phyloP scores from a whole-genome alignment of 2,797 vertebrate species.

The Danionella dracula region DNA sequence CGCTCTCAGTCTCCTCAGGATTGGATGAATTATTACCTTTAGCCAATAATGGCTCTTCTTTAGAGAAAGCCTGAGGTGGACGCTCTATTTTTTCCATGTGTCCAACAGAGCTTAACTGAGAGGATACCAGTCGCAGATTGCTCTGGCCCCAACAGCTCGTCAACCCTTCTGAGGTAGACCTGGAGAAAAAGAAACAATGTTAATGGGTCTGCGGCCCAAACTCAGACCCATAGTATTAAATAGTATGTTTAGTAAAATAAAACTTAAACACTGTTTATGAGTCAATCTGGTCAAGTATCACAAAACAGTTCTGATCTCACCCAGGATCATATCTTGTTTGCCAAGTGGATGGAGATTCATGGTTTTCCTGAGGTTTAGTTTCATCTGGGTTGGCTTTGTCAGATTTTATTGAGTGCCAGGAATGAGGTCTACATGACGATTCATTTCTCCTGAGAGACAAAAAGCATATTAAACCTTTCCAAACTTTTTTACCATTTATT shows the following conservation, averaged over 20 bases:
- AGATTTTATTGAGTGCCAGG: constrained; percentile 86
- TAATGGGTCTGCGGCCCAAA: no score
- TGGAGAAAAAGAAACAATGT: constrained; percentile 41
- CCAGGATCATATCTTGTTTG: constrained; percentile 73
- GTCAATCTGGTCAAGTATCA: no score
- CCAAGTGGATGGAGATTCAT: constrained; percentile 57
- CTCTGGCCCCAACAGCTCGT: constrained; percentile 67
- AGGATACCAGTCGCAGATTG: constrained; percentile 61
- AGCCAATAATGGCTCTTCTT: constrained; percentile 63
- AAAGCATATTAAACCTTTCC: no score
- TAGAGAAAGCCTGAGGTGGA: constrained; percentile 54
- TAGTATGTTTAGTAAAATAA: no score
- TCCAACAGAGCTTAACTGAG: constrained; percentile 71
- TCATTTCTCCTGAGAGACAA: constrained; percentile 74
- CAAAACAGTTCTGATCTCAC: constrained; percentile 66
- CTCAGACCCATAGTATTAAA: no score
- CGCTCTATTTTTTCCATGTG: constrained; percentile 81
- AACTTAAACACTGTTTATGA: no score
- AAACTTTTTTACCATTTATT: background rate
- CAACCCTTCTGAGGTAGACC: constrained; percentile 73
- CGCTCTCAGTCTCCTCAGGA: constrained; percentile 54
- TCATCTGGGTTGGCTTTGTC: constrained; percentile 67
- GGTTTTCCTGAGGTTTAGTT: constrained; percentile 44
- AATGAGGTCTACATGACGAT: constrained; percentile 74
- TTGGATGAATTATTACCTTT: constrained; percentile 71